phyloP scores from a whole-genome alignment of 2,888 invertebrate species.

The Parthenolecanium corni region DNA sequence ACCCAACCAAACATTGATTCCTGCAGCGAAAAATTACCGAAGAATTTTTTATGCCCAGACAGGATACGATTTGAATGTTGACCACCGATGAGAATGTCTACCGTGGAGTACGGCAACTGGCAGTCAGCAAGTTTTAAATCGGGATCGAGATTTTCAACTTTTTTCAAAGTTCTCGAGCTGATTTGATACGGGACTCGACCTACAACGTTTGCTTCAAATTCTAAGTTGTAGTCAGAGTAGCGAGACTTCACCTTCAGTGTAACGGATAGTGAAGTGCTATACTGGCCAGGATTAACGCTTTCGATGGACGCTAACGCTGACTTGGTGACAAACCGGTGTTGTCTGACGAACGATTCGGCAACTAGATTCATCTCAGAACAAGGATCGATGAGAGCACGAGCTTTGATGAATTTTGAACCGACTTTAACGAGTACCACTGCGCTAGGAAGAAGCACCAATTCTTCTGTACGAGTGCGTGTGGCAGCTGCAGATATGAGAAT shows the following conservation, averaged over 20 bases:
- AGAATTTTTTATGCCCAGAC: neutral
- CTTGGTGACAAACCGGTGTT: neutral
- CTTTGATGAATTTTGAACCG: neutral
- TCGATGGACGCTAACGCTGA: neutral
- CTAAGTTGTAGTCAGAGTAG: neutral
- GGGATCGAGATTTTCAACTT: neutral
- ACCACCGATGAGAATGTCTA: slow-evolving; percentile 6
- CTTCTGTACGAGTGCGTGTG: neutral
- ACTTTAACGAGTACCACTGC: neutral
- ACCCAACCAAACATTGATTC: slow-evolving; percentile 16
- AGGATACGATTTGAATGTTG: neutral
- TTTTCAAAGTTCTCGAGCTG: neutral
- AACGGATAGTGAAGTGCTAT: neutral
- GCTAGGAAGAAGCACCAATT: neutral
- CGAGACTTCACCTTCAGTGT: neutral
- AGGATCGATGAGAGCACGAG: neutral
- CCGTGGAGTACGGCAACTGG: neutral
- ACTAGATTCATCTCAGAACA: neutral
- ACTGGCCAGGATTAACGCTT: neutral
- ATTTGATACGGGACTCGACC: neutral
- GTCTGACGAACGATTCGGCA: neutral
- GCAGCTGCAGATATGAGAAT: too few species aligned
- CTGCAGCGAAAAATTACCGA: neutral
- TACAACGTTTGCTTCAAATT: neutral
- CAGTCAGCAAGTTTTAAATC: neutral